Evolutionary conservation across 1,140 invertebrate species (phyloP).

Genomic region (Limonius californicus): DNA sequence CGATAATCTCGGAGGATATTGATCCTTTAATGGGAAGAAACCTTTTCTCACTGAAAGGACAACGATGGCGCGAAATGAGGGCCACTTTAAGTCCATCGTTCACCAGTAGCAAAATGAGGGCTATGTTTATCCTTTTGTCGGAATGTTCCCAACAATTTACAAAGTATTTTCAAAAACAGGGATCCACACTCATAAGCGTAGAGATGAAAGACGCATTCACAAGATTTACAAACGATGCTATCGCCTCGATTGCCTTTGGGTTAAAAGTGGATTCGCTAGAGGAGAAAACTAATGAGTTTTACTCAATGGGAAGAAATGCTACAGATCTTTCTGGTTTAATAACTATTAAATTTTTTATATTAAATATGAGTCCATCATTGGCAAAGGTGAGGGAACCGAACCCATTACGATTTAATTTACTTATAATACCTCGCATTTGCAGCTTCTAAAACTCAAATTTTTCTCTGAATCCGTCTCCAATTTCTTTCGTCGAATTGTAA

Average conservation of each 20-base stretch:
- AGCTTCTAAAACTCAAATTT: no score
- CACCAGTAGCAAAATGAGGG: slow-evolving; percentile 56
- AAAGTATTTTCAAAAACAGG: slow-evolving; percentile 20
- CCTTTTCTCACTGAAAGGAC: slow-evolving; percentile 52
- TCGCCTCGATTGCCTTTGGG: slow-evolving; percentile 55
- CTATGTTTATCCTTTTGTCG: slow-evolving; percentile 51
- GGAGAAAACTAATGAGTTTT: slow-evolving; percentile 53
- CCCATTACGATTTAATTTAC: no score
- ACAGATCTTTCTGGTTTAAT: slow-evolving; percentile 48
- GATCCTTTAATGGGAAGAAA: slow-evolving; percentile 54
- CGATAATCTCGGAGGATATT: slow-evolving; percentile 45
- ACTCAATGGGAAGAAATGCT: slow-evolving; percentile 47
- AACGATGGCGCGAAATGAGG: slow-evolving; percentile 54
- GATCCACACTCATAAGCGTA: neutral
- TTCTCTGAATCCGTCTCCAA: no score
- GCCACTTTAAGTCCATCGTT: slow-evolving; percentile 56
- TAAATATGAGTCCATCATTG: slow-evolving; percentile 15
- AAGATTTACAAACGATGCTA: slow-evolving; percentile 59
- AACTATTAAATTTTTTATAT: slow-evolving; percentile 48
- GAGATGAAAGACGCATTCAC: slow-evolving; percentile 41
- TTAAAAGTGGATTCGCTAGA: slow-evolving; percentile 55
- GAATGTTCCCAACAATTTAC: slow-evolving; percentile 40
- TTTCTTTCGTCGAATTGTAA: slow-evolving; percentile 25
- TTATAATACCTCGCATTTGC: no score
- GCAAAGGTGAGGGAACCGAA: no score